Evolutionary conservation across 2,888 invertebrate species (phyloP).

Genomic region (Stratiomys singularior): DNA sequence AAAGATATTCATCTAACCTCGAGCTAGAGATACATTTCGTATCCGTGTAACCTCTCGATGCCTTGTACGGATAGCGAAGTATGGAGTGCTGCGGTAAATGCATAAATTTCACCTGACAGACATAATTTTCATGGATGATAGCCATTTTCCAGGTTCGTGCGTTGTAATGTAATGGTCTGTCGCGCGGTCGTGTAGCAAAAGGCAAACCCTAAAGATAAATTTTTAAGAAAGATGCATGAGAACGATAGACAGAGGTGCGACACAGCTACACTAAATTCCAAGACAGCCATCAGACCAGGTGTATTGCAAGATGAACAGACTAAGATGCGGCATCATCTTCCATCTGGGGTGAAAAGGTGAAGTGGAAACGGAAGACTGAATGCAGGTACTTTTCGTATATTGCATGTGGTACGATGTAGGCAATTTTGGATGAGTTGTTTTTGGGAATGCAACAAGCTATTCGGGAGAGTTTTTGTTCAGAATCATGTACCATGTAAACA

Average conservation of each 20-base stretch:
- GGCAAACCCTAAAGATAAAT: slow-evolving; percentile 35
- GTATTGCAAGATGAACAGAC: background rate
- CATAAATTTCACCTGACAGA: slow-evolving; percentile 46
- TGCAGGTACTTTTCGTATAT: background rate
- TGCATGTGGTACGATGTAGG: background rate
- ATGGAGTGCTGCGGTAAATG: slow-evolving; percentile 37
- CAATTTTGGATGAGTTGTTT: background rate
- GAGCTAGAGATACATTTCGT: slow-evolving; percentile 14
- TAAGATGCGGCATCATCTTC: background rate
- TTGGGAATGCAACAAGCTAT: background rate
- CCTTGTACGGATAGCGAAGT: slow-evolving; percentile 11
- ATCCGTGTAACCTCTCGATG: background rate
- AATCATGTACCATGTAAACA: background rate
- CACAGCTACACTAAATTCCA: background rate
- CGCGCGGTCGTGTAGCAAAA: slow-evolving; percentile 39
- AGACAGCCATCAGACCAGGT: background rate
- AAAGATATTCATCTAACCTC: slow-evolving; percentile 25
- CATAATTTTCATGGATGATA: slow-evolving; percentile 45
- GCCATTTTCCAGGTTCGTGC: slow-evolving; percentile 42
- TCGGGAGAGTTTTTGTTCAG: background rate
- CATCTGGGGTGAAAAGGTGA: background rate
- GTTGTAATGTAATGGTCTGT: slow-evolving; percentile 40
- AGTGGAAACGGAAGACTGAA: background rate
- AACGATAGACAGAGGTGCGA: background rate
- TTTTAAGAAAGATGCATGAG: slow-evolving; percentile 3